Percentiles rank a stretch among this genome's conserved stretches.
Evolutionary conservation across 2,888 invertebrate genomes (phyloP).

Genomic region (Ramazzottius varieornatus): DNA sequence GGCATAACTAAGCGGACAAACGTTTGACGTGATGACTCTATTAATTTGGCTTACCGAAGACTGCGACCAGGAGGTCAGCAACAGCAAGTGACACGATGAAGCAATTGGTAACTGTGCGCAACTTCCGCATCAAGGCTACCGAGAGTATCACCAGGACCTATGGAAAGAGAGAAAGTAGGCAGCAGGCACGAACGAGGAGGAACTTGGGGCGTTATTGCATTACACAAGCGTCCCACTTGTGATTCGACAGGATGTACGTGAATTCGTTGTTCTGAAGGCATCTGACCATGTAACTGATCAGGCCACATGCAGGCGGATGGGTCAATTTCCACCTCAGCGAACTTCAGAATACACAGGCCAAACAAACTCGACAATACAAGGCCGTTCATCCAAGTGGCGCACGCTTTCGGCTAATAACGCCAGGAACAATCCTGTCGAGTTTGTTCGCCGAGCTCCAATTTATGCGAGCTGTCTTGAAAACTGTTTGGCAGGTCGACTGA

Average conservation of each 20-base stretch:
- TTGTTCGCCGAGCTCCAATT: too few relatives aligned
- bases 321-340: neutral
- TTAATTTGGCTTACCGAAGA: constrained; percentile 77
- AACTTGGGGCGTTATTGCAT: neutral
- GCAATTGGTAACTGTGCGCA: constrained; percentile 78
- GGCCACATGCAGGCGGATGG: neutral
- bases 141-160: constrained; percentile 1
- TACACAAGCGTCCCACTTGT: neutral
- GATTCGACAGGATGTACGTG: neutral
- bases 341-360: too few relatives aligned
- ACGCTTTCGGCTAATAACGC: too few relatives aligned
- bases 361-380: too few relatives aligned
- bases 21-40: too few relatives aligned
- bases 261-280: neutral
- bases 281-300: neutral
- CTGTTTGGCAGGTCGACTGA: too few relatives aligned
- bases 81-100: constrained; percentile 89
- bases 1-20: too few relatives aligned
- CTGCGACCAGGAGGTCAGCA: constrained; percentile 77
- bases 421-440: too few relatives aligned
- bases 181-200: neutral
- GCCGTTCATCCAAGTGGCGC: too few relatives aligned
- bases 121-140: constrained; percentile 28
- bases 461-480: too few relatives aligned
- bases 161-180: neutral